A percentile compares a stretch with the other conserved stretches of the same genome.
These are phyloP conservation scores for zebrafish (Danio rerio) DNA, from an alignment of 2,113 vertebrate species.

Conservation along the genomic window DNA sequence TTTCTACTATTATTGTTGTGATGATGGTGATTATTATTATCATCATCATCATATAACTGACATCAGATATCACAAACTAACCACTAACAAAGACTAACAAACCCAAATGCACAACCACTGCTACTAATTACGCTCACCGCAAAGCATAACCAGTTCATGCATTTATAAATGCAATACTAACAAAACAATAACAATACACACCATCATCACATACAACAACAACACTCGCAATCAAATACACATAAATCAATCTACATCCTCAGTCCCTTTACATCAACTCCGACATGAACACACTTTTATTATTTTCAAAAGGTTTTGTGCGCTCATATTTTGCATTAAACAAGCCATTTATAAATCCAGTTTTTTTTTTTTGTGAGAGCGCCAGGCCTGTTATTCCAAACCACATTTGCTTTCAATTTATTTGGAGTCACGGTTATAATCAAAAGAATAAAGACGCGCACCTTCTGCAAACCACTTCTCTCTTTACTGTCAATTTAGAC, in stretches of 20 bases:
- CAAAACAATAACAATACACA: not conserved
- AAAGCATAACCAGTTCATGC: not conserved
- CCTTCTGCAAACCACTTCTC: slow-evolving; percentile 17
- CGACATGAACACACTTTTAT: slow-evolving; percentile 1
- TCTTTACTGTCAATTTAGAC: slow-evolving; percentile 39
- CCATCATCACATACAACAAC: too few relatives aligned
- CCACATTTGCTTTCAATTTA: slow-evolving; percentile 52
- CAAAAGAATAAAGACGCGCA: slow-evolving; percentile 40
- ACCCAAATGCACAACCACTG: too few relatives aligned
- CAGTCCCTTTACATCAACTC: not conserved
- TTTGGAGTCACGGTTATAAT: slow-evolving; percentile 46
- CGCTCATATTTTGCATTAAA: slow-evolving; percentile 39
- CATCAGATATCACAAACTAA: too few relatives aligned
- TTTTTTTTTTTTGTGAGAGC: not conserved
- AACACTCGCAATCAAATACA: not conserved
- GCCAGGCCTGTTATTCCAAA: slow-evolving; percentile 42
- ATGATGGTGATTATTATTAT: too few relatives aligned
- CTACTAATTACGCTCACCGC: too few relatives aligned
- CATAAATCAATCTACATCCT: not conserved
- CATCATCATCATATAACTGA: too few relatives aligned
- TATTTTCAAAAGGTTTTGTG: slow-evolving; percentile 12
- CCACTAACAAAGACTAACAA: too few relatives aligned
- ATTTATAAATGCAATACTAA: not conserved
- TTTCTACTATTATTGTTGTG: too few relatives aligned
- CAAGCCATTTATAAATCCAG: slow-evolving; percentile 16